Evolutionary conservation across 2,113 vertebrate genomes (phyloP), one percentile per base, ranked within the genome.

Genomic region (Colossoma macropomum): DNA sequence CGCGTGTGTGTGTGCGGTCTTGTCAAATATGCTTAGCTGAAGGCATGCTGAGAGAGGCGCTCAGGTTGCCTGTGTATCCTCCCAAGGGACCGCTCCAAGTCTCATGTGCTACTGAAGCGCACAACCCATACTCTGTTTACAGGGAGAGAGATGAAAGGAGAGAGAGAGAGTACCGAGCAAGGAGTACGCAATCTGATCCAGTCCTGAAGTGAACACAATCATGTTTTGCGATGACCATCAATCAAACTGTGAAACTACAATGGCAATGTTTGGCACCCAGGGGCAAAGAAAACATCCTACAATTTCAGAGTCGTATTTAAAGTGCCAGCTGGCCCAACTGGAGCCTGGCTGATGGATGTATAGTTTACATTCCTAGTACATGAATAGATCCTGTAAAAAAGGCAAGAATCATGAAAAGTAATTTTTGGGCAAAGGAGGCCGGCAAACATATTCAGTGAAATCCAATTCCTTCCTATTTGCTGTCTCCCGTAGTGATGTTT

Each of bases 181-280:
- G 68, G 23, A 21, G 9, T 11, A 45, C 15, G 65, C 70, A 70
- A 70, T 45, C 30, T 69, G 77, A 56, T 38, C 6, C n/a, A 62
- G 68, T 71, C 32, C 38, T 41, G 32, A 72, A 72, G 52, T 30
- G 19, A 50, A 78, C 62, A 68, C 41, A 54, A 11, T 60, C 32
- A 15, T n/a, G 34, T 19, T 38, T 62, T 45, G 38, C 52, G 21
- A 80, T 48, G 54, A 48, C 19, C 79, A 80, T 80, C 79, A 80
- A 80, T 80, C 50, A 80, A 52, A 59, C 32, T n/a, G 34, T 71
- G 66, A 27, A 48, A 60, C 30, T 60, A 72, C 68, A 71, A 80
- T 72, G 34, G 13, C 16, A 72, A 32, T 13, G 21, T 30, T 54
- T 45, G n/a, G 32, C 54, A 30, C 41, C 54, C 48, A 34, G 38